A percentile compares a stretch with the other conserved stretches of the same genome.
Conservation (phyloP, 2,113 vertebrate genomes). For the Rhipidura dahli region DNA sequence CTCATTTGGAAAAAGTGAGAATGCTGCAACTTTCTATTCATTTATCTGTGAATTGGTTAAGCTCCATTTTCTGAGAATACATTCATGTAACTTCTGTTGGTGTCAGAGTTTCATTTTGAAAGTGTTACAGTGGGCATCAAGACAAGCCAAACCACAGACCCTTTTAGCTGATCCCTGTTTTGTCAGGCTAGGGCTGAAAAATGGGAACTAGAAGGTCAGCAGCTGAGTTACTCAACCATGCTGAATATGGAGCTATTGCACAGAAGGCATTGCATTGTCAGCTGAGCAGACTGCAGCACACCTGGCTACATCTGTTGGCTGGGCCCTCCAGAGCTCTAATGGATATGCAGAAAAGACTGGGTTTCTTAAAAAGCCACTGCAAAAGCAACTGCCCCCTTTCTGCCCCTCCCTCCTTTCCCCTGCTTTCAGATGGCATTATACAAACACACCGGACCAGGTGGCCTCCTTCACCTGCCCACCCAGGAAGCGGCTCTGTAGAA, state of each 20-base stretch:
- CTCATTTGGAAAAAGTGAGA: background rate
- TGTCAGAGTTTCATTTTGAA: background rate
- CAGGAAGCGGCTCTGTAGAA: background rate
- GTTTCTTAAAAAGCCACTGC: background rate
- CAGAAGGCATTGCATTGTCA: background rate
- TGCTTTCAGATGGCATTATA: background rate
- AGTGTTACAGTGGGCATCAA: background rate
- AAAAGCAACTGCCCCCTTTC: too few relatives aligned
- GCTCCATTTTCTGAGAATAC: background rate
- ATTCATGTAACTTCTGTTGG: background rate
- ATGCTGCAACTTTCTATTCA: background rate
- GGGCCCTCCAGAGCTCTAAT: background rate
- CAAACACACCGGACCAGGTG: background rate
- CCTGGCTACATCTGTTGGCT: background rate
- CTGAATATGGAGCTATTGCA: background rate
- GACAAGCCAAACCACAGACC: background rate
- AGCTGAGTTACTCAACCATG: background rate
- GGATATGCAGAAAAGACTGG: background rate
- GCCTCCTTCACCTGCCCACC: background rate
- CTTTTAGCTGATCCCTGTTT: background rate
- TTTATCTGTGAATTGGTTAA: background rate
- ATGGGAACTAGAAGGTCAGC: background rate
- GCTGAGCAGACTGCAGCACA: background rate
- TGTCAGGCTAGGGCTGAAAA: background rate
- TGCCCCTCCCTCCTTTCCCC: fast-evolving